Percentiles rank a stretch among this genome's conserved stretches.
These are phyloP conservation scores for Aphidius gifuensis DNA, from an alignment of 1,140 invertebrate genomes.

Conservation along the genomic window DNA sequence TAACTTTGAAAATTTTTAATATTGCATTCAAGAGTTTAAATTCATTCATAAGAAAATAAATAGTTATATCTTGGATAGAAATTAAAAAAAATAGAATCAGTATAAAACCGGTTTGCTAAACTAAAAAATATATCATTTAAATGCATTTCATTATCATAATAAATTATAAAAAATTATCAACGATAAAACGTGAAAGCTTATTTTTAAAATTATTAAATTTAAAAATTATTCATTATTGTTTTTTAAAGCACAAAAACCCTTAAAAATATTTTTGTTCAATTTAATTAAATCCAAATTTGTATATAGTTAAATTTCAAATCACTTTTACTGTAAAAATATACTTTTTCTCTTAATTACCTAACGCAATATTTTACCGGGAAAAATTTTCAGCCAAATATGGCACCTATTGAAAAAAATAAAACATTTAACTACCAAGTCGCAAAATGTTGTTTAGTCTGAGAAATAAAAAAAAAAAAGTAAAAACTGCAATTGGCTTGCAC, in stretches of 20 bases:
- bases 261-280: too few species aligned
- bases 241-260: too few species aligned
- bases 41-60: constrained; percentile 44
- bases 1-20: background rate
- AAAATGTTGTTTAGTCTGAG: background rate
- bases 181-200: too few species aligned
- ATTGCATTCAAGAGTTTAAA: constrained; percentile 14
- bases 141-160: too few species aligned
- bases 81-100: too few species aligned
- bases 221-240: too few species aligned
- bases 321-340: too few species aligned
- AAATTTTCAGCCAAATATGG: constrained; percentile 49
- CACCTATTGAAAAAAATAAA: constrained; percentile 8
- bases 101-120: constrained; percentile 39
- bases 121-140: too few species aligned
- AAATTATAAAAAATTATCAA: too few species aligned
- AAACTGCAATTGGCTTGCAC: constrained; percentile 39
- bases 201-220: too few species aligned
- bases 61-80: constrained; percentile 9
- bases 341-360: constrained; percentile 2
- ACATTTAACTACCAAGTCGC: constrained; percentile 32
- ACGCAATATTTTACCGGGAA: constrained; percentile 28
- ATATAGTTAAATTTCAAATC: too few species aligned
- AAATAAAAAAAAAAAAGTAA: background rate
- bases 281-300: too few species aligned